Evolutionary conservation across 1,140 invertebrate genomes (phyloP).

Genomic region (Callitettix versicolor): DNA sequence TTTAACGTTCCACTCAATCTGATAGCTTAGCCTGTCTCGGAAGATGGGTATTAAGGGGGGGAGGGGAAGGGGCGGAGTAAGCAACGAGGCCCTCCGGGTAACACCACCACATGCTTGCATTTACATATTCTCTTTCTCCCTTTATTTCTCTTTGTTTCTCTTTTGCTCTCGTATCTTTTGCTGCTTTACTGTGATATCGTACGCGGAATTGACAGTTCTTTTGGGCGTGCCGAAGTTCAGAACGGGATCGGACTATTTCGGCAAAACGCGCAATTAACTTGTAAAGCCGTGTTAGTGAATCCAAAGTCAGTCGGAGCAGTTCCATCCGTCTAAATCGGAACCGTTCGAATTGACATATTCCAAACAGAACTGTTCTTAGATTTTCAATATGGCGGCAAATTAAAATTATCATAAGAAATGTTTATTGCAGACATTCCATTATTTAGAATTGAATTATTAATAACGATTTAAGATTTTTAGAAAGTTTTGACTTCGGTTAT

Average conservation of each 20-base stretch:
- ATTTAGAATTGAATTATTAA: too few species aligned
- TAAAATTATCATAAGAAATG: too few species aligned
- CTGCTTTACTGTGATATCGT: too few species aligned
- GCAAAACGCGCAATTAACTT: not conserved
- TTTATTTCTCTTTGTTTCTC: not conserved
- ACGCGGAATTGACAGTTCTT: too few species aligned
- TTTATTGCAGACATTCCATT: too few species aligned
- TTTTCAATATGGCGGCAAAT: too few species aligned
- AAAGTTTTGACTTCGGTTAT: too few species aligned
- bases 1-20: constrained; percentile 8
- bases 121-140: constrained; percentile 1
- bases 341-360: too few species aligned
- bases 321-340: too few species aligned
- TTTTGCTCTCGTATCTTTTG: not conserved
- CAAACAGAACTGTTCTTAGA: too few species aligned
- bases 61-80: not conserved
- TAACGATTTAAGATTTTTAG: too few species aligned
- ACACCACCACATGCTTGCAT: not conserved
- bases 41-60: constrained; percentile 6
- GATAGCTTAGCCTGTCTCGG: constrained; percentile 8
- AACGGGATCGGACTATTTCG: not conserved
- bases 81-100: constrained; percentile 1
- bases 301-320: too few species aligned
- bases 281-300: not conserved
- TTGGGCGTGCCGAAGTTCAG: not conserved